Evolutionary conservation across 1,140 invertebrate genomes (phyloP).

Genomic region (Trichoplusia ni): DNA sequence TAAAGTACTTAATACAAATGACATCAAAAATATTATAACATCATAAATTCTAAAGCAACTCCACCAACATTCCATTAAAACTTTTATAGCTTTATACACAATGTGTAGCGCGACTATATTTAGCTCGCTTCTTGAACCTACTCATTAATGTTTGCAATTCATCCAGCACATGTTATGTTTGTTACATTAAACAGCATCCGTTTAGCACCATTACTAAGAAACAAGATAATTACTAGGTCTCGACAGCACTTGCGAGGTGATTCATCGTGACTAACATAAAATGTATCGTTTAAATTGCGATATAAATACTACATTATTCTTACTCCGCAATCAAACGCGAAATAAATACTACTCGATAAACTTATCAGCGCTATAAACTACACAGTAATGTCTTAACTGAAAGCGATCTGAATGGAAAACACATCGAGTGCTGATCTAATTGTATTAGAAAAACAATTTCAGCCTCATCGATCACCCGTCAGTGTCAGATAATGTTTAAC

Average conservation of each 20-base stretch:
- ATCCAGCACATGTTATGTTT: background rate
- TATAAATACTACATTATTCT: background rate
- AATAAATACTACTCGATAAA: background rate
- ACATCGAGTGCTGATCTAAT: constrained; percentile 10
- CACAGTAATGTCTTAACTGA: background rate
- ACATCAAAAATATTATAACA: too few relatives aligned
- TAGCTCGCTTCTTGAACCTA: too few relatives aligned
- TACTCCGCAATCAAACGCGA: background rate
- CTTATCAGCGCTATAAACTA: constrained; percentile 7
- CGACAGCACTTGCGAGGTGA: background rate
- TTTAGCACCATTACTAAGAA: background rate
- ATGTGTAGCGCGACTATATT: too few relatives aligned
- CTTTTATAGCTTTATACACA: too few relatives aligned
- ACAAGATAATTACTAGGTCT: background rate
- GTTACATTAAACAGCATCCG: background rate
- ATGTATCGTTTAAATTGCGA: background rate
- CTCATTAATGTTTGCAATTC: background rate
- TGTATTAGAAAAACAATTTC: constrained; percentile 33
- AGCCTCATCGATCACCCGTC: constrained; percentile 44
- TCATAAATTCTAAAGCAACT: too few relatives aligned
- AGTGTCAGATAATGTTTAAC: constrained; percentile 43
- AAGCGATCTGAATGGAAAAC: constrained; percentile 9
- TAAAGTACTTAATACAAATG: too few relatives aligned
- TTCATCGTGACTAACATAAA: background rate
- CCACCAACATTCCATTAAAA: too few relatives aligned